phyloP scores from a whole-genome alignment of 2,888 invertebrate species.

The Philereme vetulata region DNA sequence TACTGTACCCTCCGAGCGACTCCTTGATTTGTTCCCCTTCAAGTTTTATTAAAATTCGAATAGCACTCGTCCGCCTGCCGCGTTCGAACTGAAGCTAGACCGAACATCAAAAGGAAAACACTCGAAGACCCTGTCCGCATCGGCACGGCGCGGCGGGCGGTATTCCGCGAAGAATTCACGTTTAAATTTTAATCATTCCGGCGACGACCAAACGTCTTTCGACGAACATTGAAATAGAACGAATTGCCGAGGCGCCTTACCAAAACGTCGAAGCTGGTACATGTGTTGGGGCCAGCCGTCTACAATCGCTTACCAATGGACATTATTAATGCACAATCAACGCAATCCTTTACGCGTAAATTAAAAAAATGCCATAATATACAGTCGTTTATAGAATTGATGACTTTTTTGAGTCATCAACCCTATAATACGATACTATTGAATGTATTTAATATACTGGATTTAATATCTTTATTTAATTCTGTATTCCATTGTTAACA shows the following conservation, averaged over 20 bases:
- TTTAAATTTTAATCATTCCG: conserved; percentile 38
- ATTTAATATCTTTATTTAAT: too few relatives aligned
- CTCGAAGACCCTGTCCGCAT: conserved; percentile 34
- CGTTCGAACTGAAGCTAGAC: conserved; percentile 44
- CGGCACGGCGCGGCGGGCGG: conserved; percentile 28
- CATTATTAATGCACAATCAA: background rate
- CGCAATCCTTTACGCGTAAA: too few relatives aligned
- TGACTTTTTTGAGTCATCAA: too few relatives aligned
- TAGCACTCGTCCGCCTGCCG: conserved; percentile 49
- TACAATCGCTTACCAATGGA: too few relatives aligned
- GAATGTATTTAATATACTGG: too few relatives aligned
- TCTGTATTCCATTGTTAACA: too few relatives aligned
- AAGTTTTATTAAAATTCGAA: conserved; percentile 75
- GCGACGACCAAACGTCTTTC: conserved; percentile 7
- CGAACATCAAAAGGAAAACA: conserved; percentile 50
- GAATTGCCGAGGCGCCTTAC: too few relatives aligned
- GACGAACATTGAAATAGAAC: conserved; percentile 3
- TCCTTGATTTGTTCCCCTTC: conserved; percentile 68
- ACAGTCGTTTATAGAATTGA: too few relatives aligned
- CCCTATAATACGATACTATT: too few relatives aligned
- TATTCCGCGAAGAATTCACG: conserved; percentile 23
- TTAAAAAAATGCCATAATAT: too few relatives aligned
- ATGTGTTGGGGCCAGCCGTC: too few relatives aligned
- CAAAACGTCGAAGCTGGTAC: too few relatives aligned
- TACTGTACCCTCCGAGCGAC: conserved; percentile 45